These are phyloP conservation scores for Poeciliopsis gracilis DNA, from an alignment of 2,797 vertebrate species.

Conservation along the genomic window DNA sequence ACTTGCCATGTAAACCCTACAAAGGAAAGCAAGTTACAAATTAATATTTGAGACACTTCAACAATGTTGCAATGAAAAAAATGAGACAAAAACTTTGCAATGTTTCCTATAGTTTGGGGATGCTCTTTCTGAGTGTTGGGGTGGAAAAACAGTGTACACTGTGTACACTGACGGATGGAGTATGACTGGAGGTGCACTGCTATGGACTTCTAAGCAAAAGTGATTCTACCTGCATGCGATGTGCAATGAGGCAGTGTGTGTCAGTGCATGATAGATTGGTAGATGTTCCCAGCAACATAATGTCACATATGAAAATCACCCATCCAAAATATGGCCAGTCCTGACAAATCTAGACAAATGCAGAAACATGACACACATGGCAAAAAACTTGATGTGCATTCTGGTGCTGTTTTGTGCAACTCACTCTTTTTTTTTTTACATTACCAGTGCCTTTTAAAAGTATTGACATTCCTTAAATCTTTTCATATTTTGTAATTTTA, in stretches of 20 bases:
- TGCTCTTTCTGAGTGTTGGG: conserved; percentile 56
- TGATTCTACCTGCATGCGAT: conserved; percentile 69
- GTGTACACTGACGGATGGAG: conserved; percentile 77
- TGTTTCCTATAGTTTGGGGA: conserved; percentile 44
- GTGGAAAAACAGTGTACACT: conserved; percentile 59
- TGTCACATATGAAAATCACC: conserved; percentile 75
- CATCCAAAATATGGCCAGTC: conserved; percentile 66
- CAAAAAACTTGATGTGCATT: conserved; percentile 18
- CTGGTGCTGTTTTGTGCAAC: not conserved
- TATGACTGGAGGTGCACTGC: conserved; percentile 65
- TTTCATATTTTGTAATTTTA: not conserved
- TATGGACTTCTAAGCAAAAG: conserved; percentile 72
- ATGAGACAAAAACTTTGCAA: conserved; percentile 27
- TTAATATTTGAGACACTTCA: not conserved
- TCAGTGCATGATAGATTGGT: conserved; percentile 75
- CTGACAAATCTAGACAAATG: conserved; percentile 61
- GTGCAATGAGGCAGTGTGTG: conserved; percentile 76
- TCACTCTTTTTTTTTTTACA: not conserved
- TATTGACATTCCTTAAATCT: not conserved
- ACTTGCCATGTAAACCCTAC: conserved; percentile 74
- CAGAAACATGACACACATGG: conserved; percentile 38
- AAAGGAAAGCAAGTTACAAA: conserved; percentile 9
- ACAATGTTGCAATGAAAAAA: not conserved
- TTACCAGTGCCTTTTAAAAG: not conserved
- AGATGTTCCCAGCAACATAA: conserved; percentile 73